These are phyloP conservation scores for Engraulis encrasicolus DNA, from an alignment of 2,113 vertebrate genomes.

Conservation along the genomic window DNA sequence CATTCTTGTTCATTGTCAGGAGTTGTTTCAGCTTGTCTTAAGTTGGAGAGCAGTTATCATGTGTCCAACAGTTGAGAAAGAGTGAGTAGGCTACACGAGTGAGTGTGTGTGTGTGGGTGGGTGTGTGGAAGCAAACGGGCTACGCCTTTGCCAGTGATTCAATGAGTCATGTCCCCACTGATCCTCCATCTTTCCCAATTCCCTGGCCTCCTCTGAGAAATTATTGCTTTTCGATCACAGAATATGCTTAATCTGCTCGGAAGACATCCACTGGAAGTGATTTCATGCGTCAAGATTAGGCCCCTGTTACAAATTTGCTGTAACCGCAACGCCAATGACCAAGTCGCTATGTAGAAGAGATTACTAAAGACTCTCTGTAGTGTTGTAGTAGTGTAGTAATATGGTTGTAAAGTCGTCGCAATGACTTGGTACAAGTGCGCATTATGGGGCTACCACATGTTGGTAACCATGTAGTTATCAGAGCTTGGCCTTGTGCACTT, in stretches of 20 bases:
- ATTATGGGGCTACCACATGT: not conserved
- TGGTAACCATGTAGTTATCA: not conserved
- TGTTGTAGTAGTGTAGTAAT: too few species aligned
- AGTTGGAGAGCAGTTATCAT: conserved; percentile 33
- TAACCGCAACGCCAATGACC: too few species aligned
- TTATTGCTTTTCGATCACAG: not conserved
- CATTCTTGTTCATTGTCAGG: conserved; percentile 50
- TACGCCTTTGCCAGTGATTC: conserved; percentile 29
- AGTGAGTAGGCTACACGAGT: conserved; percentile 47
- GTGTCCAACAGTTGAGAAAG: conserved; percentile 55
- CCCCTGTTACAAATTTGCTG: too few species aligned
- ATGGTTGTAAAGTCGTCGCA: too few species aligned
- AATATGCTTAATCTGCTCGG: not conserved
- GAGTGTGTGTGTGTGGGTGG: conserved; percentile 31
- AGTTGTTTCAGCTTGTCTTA: conserved; percentile 55
- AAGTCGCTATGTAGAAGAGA: too few species aligned
- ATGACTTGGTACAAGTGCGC: too few species aligned
- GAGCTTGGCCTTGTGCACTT: not conserved
- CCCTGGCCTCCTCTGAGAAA: conserved; percentile 16
- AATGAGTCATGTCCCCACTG: conserved; percentile 45
- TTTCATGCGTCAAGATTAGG: too few species aligned
- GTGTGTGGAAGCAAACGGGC: too few species aligned
- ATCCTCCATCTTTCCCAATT: conserved; percentile 38
- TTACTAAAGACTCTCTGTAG: too few species aligned
- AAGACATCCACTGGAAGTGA: not conserved